Percentiles rank a stretch among this genome's conserved stretches.
phyloP scores from a whole-genome alignment of 2,113 vertebrate species.

The Motacilla tschutschensis region DNA sequence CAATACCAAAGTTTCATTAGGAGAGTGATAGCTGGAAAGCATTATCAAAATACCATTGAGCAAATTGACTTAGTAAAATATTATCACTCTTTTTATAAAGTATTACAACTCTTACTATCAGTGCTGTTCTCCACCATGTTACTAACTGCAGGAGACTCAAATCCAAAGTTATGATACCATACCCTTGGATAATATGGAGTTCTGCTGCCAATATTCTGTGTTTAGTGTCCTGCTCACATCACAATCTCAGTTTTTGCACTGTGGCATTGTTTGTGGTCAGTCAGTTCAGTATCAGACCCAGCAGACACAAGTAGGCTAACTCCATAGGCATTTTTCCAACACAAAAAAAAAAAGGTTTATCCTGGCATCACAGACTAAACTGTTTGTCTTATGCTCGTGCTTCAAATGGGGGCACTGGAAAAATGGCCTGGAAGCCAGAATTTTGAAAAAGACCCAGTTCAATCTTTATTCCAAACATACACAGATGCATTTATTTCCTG shows the following conservation, averaged over 20 bases:
- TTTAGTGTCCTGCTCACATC: not conserved
- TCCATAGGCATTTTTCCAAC: not conserved
- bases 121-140: not conserved
- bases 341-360: not conserved
- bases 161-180: not conserved
- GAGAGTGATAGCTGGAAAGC: not conserved
- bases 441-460: not conserved
- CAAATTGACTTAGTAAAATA: conserved; percentile 1
- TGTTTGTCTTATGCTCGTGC: not conserved
- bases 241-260: not conserved
- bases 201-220: not conserved
- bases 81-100: not conserved
- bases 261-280: not conserved
- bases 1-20: not conserved
- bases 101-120: not conserved
- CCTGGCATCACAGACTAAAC: not conserved
- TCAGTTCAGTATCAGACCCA: not conserved
- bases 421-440: not conserved
- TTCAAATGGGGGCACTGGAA: not conserved
- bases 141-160: not conserved
- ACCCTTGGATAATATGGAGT: not conserved
- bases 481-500: conserved; percentile 35
- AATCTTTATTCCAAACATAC: conserved; percentile 10
- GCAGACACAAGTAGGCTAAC: not conserved
- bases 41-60: not conserved